Percentiles rank a stretch among this genome's conserved stretches.
phyloP scores from a whole-genome alignment of 2,797 vertebrate species.

The Micrastur ruficollis region DNA sequence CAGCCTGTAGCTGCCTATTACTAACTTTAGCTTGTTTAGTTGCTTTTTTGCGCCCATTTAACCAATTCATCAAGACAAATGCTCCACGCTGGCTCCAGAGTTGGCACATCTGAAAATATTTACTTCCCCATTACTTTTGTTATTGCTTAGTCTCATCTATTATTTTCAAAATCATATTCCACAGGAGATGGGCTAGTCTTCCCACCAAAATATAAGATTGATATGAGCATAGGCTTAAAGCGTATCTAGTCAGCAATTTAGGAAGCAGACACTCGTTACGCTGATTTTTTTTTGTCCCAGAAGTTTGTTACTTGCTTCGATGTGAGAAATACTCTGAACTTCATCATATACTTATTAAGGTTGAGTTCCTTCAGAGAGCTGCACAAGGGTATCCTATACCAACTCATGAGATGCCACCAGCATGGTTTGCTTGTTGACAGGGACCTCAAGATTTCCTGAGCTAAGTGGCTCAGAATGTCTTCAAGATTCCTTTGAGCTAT shows the following conservation, averaged over 20 bases:
- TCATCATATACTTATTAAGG: neutral
- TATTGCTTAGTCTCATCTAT: neutral
- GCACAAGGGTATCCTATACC: neutral
- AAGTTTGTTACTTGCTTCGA: neutral
- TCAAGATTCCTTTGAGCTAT: neutral
- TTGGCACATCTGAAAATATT: neutral
- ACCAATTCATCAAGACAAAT: neutral
- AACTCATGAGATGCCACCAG: neutral
- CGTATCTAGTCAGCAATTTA: neutral
- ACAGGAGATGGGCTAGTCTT: neutral
- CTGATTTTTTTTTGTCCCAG: neutral
- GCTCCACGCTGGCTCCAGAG: neutral
- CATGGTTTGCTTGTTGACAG: neutral
- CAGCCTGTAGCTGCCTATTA: neutral
- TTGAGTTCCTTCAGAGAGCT: neutral
- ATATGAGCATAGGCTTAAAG: neutral
- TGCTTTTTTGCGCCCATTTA: neutral
- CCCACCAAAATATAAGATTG: neutral
- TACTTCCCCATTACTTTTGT: neutral
- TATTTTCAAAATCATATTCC: neutral
- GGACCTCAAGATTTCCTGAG: neutral
- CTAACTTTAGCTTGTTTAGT: neutral
- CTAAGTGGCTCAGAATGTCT: neutral
- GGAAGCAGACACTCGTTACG: neutral
- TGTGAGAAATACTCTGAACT: neutral